A percentile compares a stretch with the other conserved stretches of the same genome.
Evolutionary conservation across 1,140 invertebrate species (phyloP).

Genomic region (Drosophila micromelanica): DNA sequence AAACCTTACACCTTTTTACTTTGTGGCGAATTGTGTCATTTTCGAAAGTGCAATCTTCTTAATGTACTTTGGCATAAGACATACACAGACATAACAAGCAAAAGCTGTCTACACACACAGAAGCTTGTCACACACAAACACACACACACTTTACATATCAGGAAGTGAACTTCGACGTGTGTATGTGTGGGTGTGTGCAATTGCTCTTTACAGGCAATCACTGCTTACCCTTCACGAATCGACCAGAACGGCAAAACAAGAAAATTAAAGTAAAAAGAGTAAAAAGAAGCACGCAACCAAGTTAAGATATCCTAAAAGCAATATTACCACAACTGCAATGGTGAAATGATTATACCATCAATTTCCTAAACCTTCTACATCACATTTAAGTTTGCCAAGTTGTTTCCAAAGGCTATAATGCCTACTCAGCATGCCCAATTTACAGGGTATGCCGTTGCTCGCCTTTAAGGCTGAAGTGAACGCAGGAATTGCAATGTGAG

Average conservation of each 20-base stretch:
- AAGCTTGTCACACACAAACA: constrained; percentile 33
- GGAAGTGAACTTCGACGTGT: constrained; percentile 8
- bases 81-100: constrained; percentile 33
- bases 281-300: background rate
- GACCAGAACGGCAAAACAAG: constrained; percentile 16
- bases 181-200: constrained; percentile 17
- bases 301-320: constrained; percentile 3
- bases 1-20: constrained; percentile 35
- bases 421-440: background rate
- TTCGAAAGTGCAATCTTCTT: constrained; percentile 78
- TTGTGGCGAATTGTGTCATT: constrained; percentile 67
- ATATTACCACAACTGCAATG: background rate
- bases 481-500: constrained; percentile 65
- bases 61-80: constrained; percentile 66
- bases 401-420: background rate
- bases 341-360: background rate
- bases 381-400: background rate
- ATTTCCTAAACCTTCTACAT: background rate
- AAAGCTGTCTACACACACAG: constrained; percentile 23
- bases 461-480: constrained; percentile 58
- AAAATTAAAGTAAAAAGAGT: too few species aligned
- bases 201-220: constrained; percentile 56
- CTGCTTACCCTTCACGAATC: constrained; percentile 50
- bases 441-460: constrained; percentile 16
- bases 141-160: constrained; percentile 41